These are phyloP conservation scores for Lutra lutra DNA, from an alignment of 2,797 vertebrate genomes.

Conservation along the genomic window DNA sequence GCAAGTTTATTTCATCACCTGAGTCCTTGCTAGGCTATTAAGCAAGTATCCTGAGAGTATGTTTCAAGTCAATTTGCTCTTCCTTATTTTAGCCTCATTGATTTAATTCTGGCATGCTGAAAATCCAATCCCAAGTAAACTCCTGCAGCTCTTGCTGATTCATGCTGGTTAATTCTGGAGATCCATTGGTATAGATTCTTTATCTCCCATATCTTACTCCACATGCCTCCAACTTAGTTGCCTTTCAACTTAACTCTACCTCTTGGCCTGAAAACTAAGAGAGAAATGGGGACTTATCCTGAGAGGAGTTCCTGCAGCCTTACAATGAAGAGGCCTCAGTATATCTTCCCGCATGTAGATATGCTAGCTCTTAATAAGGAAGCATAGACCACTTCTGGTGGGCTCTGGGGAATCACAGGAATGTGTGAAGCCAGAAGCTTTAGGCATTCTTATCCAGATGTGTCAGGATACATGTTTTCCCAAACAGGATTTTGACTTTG, in stretches of 20 bases:
- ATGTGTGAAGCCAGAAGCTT: neutral
- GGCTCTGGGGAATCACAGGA: neutral
- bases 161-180: neutral
- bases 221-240: neutral
- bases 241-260: neutral
- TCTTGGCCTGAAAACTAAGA: neutral
- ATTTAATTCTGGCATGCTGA: neutral
- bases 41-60: neutral
- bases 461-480: neutral
- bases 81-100: neutral
- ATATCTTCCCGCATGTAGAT: neutral
- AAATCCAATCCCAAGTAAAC: neutral
- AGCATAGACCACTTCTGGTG: neutral
- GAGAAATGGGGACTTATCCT: neutral
- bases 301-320: neutral
- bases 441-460: neutral
- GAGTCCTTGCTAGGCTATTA: neutral
- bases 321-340: neutral
- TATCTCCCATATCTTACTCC: neutral
- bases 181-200: neutral
- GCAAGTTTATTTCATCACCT: neutral
- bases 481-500: neutral
- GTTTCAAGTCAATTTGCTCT: neutral
- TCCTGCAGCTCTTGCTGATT: neutral
- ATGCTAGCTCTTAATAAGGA: neutral